Base-by-base conservation (phyloP, 1,140 invertebrate genomes). In the Papilio polyxenes region DNA sequence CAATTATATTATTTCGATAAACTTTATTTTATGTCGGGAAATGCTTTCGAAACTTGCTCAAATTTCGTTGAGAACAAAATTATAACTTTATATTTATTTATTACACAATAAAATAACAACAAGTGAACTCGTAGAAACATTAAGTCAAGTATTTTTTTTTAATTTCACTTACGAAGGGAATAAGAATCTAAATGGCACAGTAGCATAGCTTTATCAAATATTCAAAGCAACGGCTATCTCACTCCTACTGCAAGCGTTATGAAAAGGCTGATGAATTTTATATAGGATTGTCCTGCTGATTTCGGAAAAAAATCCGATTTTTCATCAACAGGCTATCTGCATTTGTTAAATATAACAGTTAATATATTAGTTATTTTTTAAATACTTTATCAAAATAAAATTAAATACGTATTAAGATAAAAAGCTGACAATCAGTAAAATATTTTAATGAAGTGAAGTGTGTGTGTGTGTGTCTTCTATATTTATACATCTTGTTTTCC, bases 151-250 rank as follows among this genome's bases (percentile, higher is more conserved):
- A 40, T 11, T 9, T 56, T n/a, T 15, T 31, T 72, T 37, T 13
- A 15, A 65, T 23, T 17, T 20, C 23, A 62, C 59, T 62, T 40
- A 72, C 65, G 13, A 72, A 72, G 65, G 13, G 65, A 37, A 72
- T 72, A 40, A 72, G 37, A 72, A 17, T 37, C 48, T 77, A 53
- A 79, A 79, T 80, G 62, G 23, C 37, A n/a, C 44, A 49, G 79
- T 65, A 81, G 80, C 80, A 17, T 80, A 0, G 48, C 78, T 48
- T 65, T 69, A 80, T 80, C 23, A 80, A 80, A 80, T 80, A 80
- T 80, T 80, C 65, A 80, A 51, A 13, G 62, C 10, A 20, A 69
- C 59, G 62, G 59, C 69, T 69, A 69, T 80, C 40, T 44, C 77
- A 59, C 59, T 69, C 62, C 37, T 31, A 62, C 77, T 79, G 37